phyloP scores from a whole-genome alignment of 2,888 invertebrate species.

The Megalurothrips usitatus region DNA sequence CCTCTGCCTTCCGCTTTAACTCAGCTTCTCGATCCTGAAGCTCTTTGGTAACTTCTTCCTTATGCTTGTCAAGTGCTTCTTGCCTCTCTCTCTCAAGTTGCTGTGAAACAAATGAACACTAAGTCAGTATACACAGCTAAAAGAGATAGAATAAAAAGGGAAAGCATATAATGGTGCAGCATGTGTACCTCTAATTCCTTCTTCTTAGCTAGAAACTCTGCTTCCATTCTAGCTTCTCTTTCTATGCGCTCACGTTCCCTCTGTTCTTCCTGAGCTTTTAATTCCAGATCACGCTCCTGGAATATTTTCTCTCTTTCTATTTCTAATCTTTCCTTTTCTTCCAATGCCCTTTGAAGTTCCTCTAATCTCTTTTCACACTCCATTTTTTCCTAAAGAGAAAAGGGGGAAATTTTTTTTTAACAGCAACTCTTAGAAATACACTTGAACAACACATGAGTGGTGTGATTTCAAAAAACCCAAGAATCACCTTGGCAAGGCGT shows the following conservation, averaged over 20 bases:
- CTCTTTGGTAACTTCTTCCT: slow-evolving; percentile 46
- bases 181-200: background rate
- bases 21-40: slow-evolving; percentile 46
- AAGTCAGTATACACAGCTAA: background rate
- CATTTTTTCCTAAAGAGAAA: slow-evolving; percentile 47
- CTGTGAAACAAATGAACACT: slow-evolving; percentile 41
- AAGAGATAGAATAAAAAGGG: background rate
- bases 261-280: slow-evolving; percentile 46
- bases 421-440: background rate
- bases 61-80: slow-evolving; percentile 49
- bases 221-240: slow-evolving; percentile 46
- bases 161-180: background rate
- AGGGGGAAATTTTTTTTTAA: slow-evolving; percentile 28
- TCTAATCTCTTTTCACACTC: slow-evolving; percentile 43
- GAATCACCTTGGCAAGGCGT: background rate
- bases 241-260: slow-evolving; percentile 36
- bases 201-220: slow-evolving; percentile 38
- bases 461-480: background rate
- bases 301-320: slow-evolving; percentile 49
- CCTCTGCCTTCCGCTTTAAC: slow-evolving; percentile 44
- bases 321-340: slow-evolving; percentile 49
- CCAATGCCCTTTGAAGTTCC: slow-evolving; percentile 49
- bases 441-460: too few species aligned
- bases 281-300: slow-evolving; percentile 47
- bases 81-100: slow-evolving; percentile 48